Evolutionary conservation across 2,888 invertebrate genomes (phyloP), one percentile per base, ranked within the genome.

Genomic region (Scaptomyza cyrtandrae): DNA sequence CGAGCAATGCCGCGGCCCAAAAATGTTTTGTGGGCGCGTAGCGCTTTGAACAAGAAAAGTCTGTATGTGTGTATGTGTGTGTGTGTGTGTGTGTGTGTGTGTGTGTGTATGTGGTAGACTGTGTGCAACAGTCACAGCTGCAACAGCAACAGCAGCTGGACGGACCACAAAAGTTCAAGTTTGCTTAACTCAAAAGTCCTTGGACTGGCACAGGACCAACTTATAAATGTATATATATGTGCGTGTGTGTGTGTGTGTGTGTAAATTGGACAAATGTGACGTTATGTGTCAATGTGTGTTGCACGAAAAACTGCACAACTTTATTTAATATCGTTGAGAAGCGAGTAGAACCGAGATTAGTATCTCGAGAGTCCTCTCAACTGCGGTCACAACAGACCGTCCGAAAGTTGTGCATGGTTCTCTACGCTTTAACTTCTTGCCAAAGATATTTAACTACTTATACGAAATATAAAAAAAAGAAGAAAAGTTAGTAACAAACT

Each of bases 231-330:
- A 3, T 43, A 11, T 43, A 3, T 49, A 16, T 16, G n/a, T 64
- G 37, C 71, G 70, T 46, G 1, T 44, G 16, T 31, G 4, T 59
- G n/a, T 67, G 45, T 75, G 69, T 45, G 37, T 71, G 85, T 87
- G 88, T 88, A 84, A 86, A 78, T 88, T 83, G 82, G 86, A 87
- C 82, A 76, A 83, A 83, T 88, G 85, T 80, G 88, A 69, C 81
- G 78, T 84, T 80, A 80, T 86, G 78, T 84, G 81, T 80, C 86
- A 19, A 33, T 72, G 80, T 84, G 83, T 88, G 88, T 75, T 84
- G 88, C 83, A 88, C 69, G 81, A 72, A 41, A 63, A 66, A 75
- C 46, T 52, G 58, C 67, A 57, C 53, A 78, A 75, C 62, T 75
- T 71, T 81, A 85, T 75, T 78, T 65, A 64, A 81, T 72, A 70